Conservation (phyloP, 2,113 vertebrate genomes). For the Ceyx margarethae region DNA sequence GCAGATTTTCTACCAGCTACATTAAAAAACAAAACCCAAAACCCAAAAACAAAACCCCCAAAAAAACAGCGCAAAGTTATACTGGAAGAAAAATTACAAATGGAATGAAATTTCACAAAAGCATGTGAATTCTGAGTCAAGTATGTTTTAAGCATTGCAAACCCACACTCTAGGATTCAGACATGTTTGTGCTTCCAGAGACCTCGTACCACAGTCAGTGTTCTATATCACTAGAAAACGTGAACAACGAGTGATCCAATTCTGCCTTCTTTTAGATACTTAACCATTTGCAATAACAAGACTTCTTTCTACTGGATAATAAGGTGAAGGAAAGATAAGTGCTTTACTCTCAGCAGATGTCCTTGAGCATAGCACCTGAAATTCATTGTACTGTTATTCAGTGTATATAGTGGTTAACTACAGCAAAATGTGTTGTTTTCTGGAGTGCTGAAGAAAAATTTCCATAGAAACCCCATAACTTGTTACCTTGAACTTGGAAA, state of each 20-base stretch:
- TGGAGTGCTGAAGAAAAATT: slow-evolving; percentile 18
- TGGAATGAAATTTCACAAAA: background rate
- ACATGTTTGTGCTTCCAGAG: background rate
- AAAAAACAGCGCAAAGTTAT: background rate
- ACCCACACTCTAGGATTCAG: background rate
- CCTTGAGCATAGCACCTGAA: slow-evolving; percentile 35
- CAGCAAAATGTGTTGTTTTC: background rate
- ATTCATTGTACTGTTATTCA: slow-evolving; percentile 2
- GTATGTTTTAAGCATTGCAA: background rate
- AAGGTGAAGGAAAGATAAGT: slow-evolving; percentile 40
- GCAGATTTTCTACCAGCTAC: background rate
- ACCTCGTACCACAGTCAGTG: background rate
- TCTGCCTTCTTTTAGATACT: slow-evolving; percentile 6
- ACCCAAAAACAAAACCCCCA: no score
- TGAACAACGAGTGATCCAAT: background rate
- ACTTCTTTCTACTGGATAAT: slow-evolving; percentile 9
- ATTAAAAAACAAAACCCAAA: background rate
- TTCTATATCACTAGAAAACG: slow-evolving; percentile 6
- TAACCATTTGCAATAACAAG: background rate
- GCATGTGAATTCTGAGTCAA: background rate
- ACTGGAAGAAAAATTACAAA: background rate
- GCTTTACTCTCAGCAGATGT: slow-evolving; percentile 29
- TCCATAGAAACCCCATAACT: background rate
- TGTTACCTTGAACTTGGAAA: slow-evolving; percentile 42
- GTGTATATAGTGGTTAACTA: background rate